Evolutionary conservation across 2,888 invertebrate genomes (phyloP).

Genomic region (Nemotelus pantherinus): DNA sequence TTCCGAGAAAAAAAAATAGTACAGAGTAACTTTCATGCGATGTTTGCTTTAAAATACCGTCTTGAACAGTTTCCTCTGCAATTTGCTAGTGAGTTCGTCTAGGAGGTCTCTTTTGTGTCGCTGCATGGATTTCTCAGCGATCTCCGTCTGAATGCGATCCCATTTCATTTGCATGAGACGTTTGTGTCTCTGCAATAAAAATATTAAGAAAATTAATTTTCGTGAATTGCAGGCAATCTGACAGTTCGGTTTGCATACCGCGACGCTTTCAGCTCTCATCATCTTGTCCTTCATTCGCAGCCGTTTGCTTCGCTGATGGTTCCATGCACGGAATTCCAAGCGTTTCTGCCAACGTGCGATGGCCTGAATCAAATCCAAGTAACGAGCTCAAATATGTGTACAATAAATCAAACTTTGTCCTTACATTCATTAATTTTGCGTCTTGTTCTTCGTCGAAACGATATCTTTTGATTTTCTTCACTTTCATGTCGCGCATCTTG

Average conservation of each 20-base stretch:
- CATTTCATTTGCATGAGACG: constrained; percentile 48
- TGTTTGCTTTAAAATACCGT: neutral
- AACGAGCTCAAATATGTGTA: neutral
- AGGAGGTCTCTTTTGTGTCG: neutral
- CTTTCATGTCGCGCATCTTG: constrained; percentile 59
- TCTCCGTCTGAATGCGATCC: constrained; percentile 51
- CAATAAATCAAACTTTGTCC: neutral
- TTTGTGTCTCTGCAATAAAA: constrained; percentile 36
- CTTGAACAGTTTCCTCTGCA: neutral
- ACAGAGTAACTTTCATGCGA: too few relatives aligned
- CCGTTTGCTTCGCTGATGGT: neutral
- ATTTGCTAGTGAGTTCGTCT: neutral
- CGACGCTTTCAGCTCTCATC: neutral
- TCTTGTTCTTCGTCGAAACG: neutral
- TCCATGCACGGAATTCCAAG: constrained; percentile 28
- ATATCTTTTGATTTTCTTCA: constrained; percentile 56
- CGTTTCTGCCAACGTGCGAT: constrained; percentile 22
- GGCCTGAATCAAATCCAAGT: constrained; percentile 28
- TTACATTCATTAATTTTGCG: constrained; percentile 35
- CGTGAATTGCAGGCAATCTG: neutral
- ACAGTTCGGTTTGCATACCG: neutral
- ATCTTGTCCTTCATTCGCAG: neutral
- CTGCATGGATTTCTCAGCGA: constrained; percentile 46
- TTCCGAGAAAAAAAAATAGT: neutral
- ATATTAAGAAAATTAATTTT: neutral